Percentiles rank a stretch among this genome's conserved stretches.
phyloP scores from a whole-genome alignment of 2,888 invertebrate genomes.

The Creontiades dilutus region DNA sequence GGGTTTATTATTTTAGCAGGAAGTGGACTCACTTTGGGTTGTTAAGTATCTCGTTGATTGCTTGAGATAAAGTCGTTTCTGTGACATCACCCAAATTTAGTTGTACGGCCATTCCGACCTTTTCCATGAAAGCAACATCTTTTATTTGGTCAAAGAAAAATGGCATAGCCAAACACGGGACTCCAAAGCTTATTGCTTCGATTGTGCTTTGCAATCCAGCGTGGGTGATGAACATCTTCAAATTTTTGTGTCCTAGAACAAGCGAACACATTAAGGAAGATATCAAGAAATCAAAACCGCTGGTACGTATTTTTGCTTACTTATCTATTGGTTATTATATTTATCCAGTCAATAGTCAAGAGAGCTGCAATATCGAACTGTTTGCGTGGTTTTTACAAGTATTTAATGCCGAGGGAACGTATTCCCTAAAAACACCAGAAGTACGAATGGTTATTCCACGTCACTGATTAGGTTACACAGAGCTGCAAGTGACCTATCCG shows the following conservation, averaged over 20 bases:
- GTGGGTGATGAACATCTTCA: slow-evolving; percentile 76
- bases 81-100: slow-evolving; percentile 78
- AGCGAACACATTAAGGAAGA: background rate
- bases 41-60: slow-evolving; percentile 78
- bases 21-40: slow-evolving; percentile 78
- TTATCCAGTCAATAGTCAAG: too few relatives aligned
- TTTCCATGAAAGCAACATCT: slow-evolving; percentile 78
- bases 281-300: background rate
- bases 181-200: slow-evolving; percentile 75
- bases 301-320: too few relatives aligned
- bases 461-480: background rate
- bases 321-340: too few relatives aligned
- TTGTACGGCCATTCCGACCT: slow-evolving; percentile 78
- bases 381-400: too few relatives aligned
- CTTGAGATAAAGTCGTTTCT: slow-evolving; percentile 76
- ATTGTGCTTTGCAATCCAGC: slow-evolving; percentile 75
- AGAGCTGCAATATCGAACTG: too few relatives aligned
- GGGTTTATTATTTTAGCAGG: too few relatives aligned
- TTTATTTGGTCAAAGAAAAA: slow-evolving; percentile 77
- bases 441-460: background rate
- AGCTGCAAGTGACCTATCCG: background rate
- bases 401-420: too few relatives aligned
- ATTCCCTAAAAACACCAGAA: too few relatives aligned
- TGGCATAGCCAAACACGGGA: slow-evolving; percentile 76
- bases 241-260: slow-evolving; percentile 76